Percentiles rank a stretch among this genome's conserved stretches.
Evolutionary conservation across 2,113 vertebrate species (phyloP).

Genomic region (Sminthopsis crassicaudata): DNA sequence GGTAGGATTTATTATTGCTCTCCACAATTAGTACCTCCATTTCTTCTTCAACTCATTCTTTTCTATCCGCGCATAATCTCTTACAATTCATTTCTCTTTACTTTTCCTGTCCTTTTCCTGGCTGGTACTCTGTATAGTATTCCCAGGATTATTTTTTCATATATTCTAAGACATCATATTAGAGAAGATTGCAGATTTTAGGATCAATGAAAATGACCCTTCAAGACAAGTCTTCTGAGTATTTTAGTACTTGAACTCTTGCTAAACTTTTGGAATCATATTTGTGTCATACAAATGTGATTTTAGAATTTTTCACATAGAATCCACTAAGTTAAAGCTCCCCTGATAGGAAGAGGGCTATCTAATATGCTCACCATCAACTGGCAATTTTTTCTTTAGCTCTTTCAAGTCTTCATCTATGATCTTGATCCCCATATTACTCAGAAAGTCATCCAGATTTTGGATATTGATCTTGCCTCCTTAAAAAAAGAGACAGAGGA

Average conservation of each 20-base stretch:
- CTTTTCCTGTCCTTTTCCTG: conserved; percentile 4
- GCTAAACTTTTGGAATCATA: neutral
- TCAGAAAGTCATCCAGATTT: conserved; percentile 62
- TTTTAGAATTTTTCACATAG: conserved; percentile 24
- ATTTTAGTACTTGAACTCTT: conserved; percentile 8
- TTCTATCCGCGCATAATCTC: neutral
- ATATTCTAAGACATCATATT: neutral
- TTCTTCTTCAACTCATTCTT: neutral
- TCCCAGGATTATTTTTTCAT: neutral
- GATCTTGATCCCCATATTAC: conserved; percentile 52
- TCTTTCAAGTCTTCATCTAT: conserved; percentile 60
- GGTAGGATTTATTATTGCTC: neutral
- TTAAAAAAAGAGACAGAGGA: conserved; percentile 53
- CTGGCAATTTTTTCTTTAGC: neutral
- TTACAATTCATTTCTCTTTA: neutral
- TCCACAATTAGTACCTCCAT: neutral
- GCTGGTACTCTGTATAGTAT: neutral
- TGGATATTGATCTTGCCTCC: conserved; percentile 10
- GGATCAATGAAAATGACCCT: conserved; percentile 17
- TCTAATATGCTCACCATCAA: conserved; percentile 56
- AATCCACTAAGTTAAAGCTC: neutral
- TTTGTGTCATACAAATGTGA: neutral
- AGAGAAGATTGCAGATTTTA: neutral
- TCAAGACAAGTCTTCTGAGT: conserved; percentile 12
- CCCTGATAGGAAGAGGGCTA: neutral